A percentile compares a stretch with the other conserved stretches of the same genome.
Evolutionary conservation across 2,113 vertebrate species (phyloP).

Genomic region (Xiphorhynchus elegans): DNA sequence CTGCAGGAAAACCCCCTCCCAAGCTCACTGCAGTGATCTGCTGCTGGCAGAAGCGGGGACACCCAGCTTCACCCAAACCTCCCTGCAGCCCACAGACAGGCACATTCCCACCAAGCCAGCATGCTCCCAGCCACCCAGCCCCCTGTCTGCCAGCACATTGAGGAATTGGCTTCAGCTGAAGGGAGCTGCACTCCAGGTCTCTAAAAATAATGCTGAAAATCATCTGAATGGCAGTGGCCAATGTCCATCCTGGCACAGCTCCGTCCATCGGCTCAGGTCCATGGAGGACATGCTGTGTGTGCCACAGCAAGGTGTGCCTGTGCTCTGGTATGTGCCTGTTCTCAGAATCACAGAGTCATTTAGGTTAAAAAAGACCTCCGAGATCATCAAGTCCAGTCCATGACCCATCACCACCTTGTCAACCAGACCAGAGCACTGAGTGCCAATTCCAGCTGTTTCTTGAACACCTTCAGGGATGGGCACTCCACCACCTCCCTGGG

Average conservation of each 20-base stretch:
- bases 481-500: background rate
- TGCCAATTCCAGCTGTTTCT: background rate
- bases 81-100: background rate
- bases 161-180: background rate
- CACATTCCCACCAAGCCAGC: accelerated
- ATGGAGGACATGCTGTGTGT: background rate
- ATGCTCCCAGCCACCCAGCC: accelerated
- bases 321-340: background rate
- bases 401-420: background rate
- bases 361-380: accelerated
- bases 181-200: background rate
- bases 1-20: background rate
- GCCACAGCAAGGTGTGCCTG: background rate
- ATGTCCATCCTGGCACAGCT: background rate
- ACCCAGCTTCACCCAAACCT: accelerated
- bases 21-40: background rate
- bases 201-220: background rate
- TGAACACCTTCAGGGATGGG: background rate
- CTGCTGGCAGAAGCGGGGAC: background rate
- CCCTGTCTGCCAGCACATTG: background rate
- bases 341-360: background rate
- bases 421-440: background rate
- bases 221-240: background rate
- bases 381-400: accelerated
- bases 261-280: background rate